phyloP scores from a whole-genome alignment of 2,888 invertebrate genomes.

The Drosophila testacea region DNA sequence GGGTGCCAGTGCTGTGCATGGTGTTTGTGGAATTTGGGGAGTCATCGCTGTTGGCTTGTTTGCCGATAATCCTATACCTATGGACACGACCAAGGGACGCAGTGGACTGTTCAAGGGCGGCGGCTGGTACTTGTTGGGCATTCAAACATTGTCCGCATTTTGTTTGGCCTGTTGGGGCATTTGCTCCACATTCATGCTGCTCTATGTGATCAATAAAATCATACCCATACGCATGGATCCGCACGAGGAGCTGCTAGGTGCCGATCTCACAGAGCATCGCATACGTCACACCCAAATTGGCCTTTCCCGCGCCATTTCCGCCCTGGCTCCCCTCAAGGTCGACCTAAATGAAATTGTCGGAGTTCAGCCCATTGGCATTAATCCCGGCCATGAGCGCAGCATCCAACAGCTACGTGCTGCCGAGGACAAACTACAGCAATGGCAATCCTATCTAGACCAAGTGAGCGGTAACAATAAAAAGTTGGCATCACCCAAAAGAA shows the following conservation, averaged over 20 bases:
- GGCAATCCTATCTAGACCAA: conserved; percentile 83
- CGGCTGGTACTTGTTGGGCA: conserved; percentile 94
- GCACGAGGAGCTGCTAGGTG: conserved; percentile 94
- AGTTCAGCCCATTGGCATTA: conserved; percentile 87
- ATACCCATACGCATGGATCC: conserved; percentile 94
- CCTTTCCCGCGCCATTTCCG: conserved; percentile 91
- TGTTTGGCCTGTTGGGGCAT: conserved; percentile 92
- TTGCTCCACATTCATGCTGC: conserved; percentile 89
- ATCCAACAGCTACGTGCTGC: conserved; percentile 82
- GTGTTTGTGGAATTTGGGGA: conserved; percentile 91
- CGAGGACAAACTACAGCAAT: conserved; percentile 83
- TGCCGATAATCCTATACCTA: conserved; percentile 92
- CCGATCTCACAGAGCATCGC: conserved; percentile 94
- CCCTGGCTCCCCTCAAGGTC: conserved; percentile 88
- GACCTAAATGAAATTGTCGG: conserved; percentile 82
- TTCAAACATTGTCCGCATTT: conserved; percentile 91
- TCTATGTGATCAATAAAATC: conserved; percentile 92
- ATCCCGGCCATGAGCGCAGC: conserved; percentile 87
- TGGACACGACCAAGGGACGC: conserved; percentile 92
- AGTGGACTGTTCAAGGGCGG: conserved; percentile 93
- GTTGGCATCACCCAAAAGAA: conserved; percentile 22
- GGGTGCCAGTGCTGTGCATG: conserved; percentile 95
- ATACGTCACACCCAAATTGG: conserved; percentile 90
- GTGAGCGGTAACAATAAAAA: conserved; percentile 60
- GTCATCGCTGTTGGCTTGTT: conserved; percentile 92